These are phyloP conservation scores for Azemiops feae DNA, from an alignment of 2,113 vertebrate genomes.

Conservation along the genomic window DNA sequence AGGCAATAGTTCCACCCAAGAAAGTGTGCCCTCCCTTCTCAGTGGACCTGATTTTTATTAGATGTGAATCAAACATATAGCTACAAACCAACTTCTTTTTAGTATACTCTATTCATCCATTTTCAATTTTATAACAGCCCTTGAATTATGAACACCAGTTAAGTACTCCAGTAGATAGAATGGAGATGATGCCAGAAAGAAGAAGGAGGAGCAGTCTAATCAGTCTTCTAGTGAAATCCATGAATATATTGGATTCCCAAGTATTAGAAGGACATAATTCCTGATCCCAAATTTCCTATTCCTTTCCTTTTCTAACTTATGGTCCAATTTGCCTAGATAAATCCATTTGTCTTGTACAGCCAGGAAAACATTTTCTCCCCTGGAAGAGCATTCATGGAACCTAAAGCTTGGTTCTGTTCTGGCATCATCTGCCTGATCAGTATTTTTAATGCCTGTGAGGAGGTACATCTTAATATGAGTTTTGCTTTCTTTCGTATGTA, in stretches of 20 bases:
- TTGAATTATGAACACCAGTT: not conserved
- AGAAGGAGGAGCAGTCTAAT: too few species aligned
- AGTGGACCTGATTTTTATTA: not conserved
- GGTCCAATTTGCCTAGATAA: not conserved
- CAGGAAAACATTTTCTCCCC: not conserved
- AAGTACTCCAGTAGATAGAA: too few species aligned
- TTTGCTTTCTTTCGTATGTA: not conserved
- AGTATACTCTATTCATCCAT: not conserved
- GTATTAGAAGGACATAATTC: not conserved
- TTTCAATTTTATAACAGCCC: not conserved
- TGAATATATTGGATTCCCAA: too few species aligned
- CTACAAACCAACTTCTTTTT: not conserved
- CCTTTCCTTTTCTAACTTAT: not conserved
- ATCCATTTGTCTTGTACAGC: not conserved
- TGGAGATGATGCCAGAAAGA: too few species aligned
- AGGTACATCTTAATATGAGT: not conserved
- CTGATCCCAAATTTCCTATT: not conserved
- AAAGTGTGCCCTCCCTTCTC: not conserved
- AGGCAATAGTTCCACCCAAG: not conserved
- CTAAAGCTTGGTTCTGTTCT: not conserved
- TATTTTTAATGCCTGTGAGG: not conserved
- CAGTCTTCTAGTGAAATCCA: too few species aligned
- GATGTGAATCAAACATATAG: not conserved
- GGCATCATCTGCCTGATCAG: not conserved
- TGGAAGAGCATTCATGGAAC: not conserved